Conservation (phyloP, 2,888 invertebrate genomes). For the Pollenia amentaria region DNA sequence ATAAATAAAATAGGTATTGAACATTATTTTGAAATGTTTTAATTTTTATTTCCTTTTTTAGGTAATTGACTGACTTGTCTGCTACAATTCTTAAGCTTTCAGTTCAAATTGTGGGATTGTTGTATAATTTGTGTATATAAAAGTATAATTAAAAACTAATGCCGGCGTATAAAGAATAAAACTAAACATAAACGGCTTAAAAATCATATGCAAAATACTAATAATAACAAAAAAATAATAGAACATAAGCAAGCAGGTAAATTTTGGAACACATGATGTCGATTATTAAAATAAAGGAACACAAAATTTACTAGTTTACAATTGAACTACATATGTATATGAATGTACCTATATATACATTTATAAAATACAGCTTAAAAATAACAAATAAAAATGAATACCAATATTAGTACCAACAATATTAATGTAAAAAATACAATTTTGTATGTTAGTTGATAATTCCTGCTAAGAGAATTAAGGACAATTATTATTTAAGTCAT, state of each 20-base stretch:
- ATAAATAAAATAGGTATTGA: not conserved
- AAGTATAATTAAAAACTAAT: slow-evolving; percentile 18
- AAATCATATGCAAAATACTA: slow-evolving; percentile 24
- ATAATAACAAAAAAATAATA: not conserved
- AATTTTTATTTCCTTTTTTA: slow-evolving; percentile 25
- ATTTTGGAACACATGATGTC: slow-evolving; percentile 28
- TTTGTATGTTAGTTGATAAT: not conserved
- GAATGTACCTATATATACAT: slow-evolving; percentile 40
- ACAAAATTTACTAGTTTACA: slow-evolving; percentile 43
- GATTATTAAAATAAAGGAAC: slow-evolving; percentile 51
- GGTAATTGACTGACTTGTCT: slow-evolving; percentile 39
- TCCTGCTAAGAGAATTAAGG: slow-evolving; percentile 24
- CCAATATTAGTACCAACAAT: slow-evolving; percentile 11
- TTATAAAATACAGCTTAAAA: slow-evolving; percentile 44
- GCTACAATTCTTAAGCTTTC: not conserved
- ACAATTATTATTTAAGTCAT: slow-evolving; percentile 46
- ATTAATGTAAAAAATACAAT: slow-evolving; percentile 2
- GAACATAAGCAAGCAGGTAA: not conserved
- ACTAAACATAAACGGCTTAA: slow-evolving; percentile 41
- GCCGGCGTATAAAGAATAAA: slow-evolving; percentile 13
- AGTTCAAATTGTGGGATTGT: not conserved
- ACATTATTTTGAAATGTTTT: not conserved
- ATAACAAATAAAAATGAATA: slow-evolving; percentile 28
- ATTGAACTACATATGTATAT: slow-evolving; percentile 43
- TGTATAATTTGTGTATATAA: not conserved